Base-by-base conservation (phyloP, 2,888 invertebrate species). In the Griposia aprilina region DNA sequence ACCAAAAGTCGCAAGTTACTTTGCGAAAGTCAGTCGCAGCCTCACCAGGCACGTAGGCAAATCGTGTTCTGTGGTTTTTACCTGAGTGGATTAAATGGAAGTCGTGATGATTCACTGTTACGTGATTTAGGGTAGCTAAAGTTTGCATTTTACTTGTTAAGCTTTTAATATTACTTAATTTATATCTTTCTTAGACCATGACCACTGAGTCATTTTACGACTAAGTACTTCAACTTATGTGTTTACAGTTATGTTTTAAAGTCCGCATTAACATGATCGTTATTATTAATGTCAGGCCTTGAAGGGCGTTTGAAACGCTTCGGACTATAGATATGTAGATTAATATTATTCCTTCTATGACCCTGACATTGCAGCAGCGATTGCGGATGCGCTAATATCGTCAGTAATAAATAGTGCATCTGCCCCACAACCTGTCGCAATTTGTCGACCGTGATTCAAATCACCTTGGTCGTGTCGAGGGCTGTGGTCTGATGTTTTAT, bases 381-480 rank as follows among this genome's bases (percentile, higher is more conserved):
- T 70, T 91, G 92, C 95, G 95, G 95, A 96, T 95, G 95, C 91
- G 92, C 90, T 94, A 95, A 95, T 96, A 94, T 93, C 86, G 88
- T 84, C 89, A 90, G 86, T 93, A 93, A 93, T 93, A 90, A 93
- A 93, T 93, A 90, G 92, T 94, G 93, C 94, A 95, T 92, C 93
- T 94, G 94, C 92, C 94, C 94, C 94, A 92, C 90, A 93, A 92
- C 92, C 94, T 93, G 91, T 87, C 86, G 87, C 91, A 92, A 94
- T 93, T 80, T 94, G 93, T 90, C 92, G 96, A 88, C 96, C 95
- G 93, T 96, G 95, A 96, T 93, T 94, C 86, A 87, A 92, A 92
- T 95, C 94, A 94, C 96, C 95, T 96, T 95, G 94, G 85, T 86
- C 90, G 81, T 77, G 81, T 81, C 84, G 89, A 89, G 91, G 90